phyloP scores from a whole-genome alignment of 2,113 vertebrate genomes.

The Colossoma macropomum region DNA sequence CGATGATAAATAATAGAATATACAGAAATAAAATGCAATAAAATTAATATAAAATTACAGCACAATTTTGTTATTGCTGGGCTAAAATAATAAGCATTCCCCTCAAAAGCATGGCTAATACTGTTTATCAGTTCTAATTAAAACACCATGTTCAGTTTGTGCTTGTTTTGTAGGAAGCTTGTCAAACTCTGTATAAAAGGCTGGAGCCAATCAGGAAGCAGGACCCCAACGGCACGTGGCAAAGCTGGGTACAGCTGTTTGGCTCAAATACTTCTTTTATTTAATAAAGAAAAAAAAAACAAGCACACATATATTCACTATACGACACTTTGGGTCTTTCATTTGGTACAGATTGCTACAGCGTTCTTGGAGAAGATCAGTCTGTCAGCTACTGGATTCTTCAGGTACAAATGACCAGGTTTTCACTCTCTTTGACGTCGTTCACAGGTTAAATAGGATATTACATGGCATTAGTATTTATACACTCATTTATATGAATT shows the following conservation, averaged over 20 bases:
- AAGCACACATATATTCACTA: background rate
- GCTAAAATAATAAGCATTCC: too few relatives aligned
- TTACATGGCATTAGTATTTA: too few relatives aligned
- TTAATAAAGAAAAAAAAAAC: too few relatives aligned
- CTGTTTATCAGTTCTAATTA: too few relatives aligned
- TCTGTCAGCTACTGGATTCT: conserved; percentile 89
- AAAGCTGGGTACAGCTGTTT: conserved; percentile 82
- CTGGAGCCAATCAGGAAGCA: conserved; percentile 83
- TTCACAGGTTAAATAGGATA: too few relatives aligned
- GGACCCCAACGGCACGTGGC: conserved; percentile 85
- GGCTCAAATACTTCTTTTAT: background rate
- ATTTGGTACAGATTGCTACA: conserved; percentile 72
- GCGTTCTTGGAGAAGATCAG: conserved; percentile 85
- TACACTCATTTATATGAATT: too few relatives aligned
- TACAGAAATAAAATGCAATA: too few relatives aligned
- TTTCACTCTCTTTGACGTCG: too few relatives aligned
- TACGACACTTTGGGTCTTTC: background rate
- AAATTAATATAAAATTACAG: too few relatives aligned
- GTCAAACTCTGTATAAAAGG: conserved; percentile 83
- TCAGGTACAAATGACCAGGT: conserved; percentile 81
- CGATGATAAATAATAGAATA: too few relatives aligned
- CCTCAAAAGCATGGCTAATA: background rate
- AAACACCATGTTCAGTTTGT: background rate
- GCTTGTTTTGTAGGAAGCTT: conserved; percentile 80
- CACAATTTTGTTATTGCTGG: too few relatives aligned